These are phyloP conservation scores for Ceratoteleas bidentatus DNA, from an alignment of 1,140 invertebrate genomes.

Conservation along the genomic window DNA sequence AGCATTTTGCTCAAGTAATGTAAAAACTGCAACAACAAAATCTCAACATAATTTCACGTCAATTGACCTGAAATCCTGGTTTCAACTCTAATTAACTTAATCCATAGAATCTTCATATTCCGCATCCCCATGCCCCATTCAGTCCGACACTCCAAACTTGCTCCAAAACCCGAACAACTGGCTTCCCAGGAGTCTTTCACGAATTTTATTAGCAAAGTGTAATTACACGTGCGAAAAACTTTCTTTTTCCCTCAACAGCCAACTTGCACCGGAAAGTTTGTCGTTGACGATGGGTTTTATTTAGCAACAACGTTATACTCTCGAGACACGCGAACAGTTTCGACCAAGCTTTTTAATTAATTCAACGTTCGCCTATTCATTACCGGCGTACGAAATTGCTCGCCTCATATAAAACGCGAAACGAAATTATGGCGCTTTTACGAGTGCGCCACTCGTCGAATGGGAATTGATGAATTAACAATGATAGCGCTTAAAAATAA, in stretches of 20 bases:
- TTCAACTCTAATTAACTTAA: no score
- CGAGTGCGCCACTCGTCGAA: conserved; percentile 19
- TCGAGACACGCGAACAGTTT: conserved; percentile 26
- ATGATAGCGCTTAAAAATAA: conserved; percentile 24
- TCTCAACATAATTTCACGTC: no score
- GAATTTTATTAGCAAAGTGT: no score
- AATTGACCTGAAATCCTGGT: no score
- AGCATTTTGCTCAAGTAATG: no score
- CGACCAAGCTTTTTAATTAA: conserved; percentile 59
- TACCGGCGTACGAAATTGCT: conserved; percentile 39
- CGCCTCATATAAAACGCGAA: conserved; percentile 37
- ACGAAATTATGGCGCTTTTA: conserved; percentile 43
- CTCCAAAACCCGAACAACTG: no score
- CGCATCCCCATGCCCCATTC: no score
- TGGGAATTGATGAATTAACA: conserved; percentile 49
- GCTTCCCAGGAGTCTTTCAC: no score
- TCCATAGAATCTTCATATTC: no score
- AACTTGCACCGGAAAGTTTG: conserved; percentile 34
- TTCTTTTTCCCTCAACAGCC: conserved; percentile 29
- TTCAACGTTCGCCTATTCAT: conserved; percentile 54
- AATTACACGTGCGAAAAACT: conserved; percentile 1
- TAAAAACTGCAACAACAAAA: no score
- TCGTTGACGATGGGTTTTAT: conserved; percentile 8
- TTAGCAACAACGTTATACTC: conserved; percentile 16
- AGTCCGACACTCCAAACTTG: no score